These are phyloP conservation scores for Macrosteles quadrilineatus DNA, from an alignment of 1,140 invertebrate genomes.

Conservation along the genomic window DNA sequence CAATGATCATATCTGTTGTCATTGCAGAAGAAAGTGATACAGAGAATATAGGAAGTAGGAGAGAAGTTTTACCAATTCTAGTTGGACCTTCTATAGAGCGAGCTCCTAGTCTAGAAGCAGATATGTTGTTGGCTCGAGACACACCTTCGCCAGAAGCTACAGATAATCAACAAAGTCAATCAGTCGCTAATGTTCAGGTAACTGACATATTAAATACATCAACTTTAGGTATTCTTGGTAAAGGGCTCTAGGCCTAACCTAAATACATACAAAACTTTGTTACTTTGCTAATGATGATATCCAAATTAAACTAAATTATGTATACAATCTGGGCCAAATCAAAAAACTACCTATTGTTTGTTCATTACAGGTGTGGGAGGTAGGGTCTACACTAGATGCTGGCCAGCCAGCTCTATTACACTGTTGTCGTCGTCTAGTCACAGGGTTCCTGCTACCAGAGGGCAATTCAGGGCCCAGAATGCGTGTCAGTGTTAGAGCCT, in stretches of 20 bases:
- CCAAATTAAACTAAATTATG: too few species aligned
- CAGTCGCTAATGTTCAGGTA: too few species aligned
- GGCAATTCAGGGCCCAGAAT: conserved; percentile 66
- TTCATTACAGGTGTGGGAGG: conserved; percentile 56
- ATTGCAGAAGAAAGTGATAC: neutral
- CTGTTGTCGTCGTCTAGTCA: conserved; percentile 71
- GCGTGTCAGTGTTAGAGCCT: conserved; percentile 81
- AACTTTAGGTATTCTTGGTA: too few species aligned
- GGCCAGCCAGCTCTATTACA: conserved; percentile 63
- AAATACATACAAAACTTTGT: too few species aligned
- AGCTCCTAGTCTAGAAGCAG: conserved; percentile 27
- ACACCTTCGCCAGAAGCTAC: conserved; percentile 7
- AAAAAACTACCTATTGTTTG: too few species aligned
- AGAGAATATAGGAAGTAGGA: neutral
- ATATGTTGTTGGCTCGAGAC: conserved; percentile 8
- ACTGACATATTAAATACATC: too few species aligned
- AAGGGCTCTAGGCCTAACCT: too few species aligned
- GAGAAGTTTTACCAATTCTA: neutral
- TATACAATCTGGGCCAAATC: too few species aligned
- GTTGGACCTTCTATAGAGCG: neutral
- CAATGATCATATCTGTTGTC: too few species aligned
- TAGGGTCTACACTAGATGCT: conserved; percentile 66
- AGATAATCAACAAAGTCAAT: too few species aligned
- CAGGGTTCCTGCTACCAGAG: conserved; percentile 69
- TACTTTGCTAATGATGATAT: too few species aligned